Base-by-base conservation (phyloP, 1,140 invertebrate genomes). In the Hypothenemus hampei region DNA sequence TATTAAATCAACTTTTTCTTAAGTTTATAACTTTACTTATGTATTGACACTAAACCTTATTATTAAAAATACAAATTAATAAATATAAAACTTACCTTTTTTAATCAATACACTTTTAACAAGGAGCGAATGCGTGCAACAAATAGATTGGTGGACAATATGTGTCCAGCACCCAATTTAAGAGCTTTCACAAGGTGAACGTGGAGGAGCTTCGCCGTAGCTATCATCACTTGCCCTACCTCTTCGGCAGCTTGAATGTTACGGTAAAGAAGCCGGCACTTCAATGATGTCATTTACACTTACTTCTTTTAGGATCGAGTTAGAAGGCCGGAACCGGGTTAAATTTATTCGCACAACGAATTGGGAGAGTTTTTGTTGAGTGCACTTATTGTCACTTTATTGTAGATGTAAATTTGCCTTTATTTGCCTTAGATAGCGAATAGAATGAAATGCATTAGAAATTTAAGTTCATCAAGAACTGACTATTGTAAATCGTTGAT, bases 171-270 rank as follows among this genome's bases (percentile, higher is more conserved):
- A 20, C 31, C 53, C 16, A 56, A 56, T 56, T 56, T 56, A 56
- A 56, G 41, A 56, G 24, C 53, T 56, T 56, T 56, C 53, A 41
- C 53, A 56, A 56, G 53, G 44, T 56, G 53, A 56, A 56, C 44
- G 53, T 45, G 40, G n/a, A 50, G 6, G 18, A 56, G 43, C 43
- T 47, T 24, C 6, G 31, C n/a, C 49, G 13, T 10, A 46, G 23
- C 4, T 7, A 44, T 31, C 45, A 37, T 43, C 43, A 21, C 16
- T 45, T 39, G 53, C 53, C 44, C 53, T 47, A 47, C 53, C 45
- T 31, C 13, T 8, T 13, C 26, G 13, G 13, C 8, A 31, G 21
- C 19, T 19, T 11, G 31, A 13, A 40, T 41, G 50, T 10, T n/a
- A 24, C 13, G 46, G 15, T 31, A 16, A 11, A 15, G 23, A 16